Conservation (phyloP, 2,888 invertebrate species). For the Callimorpha dominula region DNA sequence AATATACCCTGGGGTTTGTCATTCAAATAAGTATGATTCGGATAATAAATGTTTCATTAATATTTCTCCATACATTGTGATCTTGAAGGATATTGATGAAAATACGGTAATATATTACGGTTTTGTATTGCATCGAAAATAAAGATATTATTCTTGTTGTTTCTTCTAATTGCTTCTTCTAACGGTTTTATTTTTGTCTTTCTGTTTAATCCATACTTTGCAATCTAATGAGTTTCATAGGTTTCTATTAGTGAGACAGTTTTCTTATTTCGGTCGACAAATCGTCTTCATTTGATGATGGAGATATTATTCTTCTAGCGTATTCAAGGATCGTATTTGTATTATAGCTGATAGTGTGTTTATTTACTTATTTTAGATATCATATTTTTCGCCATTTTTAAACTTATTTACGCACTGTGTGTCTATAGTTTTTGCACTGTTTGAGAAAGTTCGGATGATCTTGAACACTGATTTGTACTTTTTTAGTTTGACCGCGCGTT, state of each 20-base stretch:
- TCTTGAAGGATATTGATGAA: background rate
- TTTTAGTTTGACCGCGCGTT: conserved; percentile 35
- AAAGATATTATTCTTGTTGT: background rate
- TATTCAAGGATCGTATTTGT: background rate
- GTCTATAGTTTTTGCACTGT: conserved; percentile 48
- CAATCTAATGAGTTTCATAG: background rate
- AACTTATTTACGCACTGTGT: conserved; percentile 37
- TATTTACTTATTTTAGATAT: conserved; percentile 8
- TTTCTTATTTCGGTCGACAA: background rate
- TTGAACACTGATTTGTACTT: conserved; percentile 44
- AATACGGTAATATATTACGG: background rate
- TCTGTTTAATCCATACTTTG: background rate
- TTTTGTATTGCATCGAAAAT: background rate
- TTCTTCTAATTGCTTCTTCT: conserved; percentile 10
- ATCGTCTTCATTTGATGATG: conserved; percentile 4
- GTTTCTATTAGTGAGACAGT: background rate
- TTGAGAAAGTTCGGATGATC: conserved; percentile 43
- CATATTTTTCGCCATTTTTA: conserved; percentile 21
- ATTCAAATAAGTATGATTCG: background rate
- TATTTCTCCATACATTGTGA: background rate
- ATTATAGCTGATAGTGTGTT: background rate
- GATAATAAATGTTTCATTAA: background rate
- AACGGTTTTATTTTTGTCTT: background rate
- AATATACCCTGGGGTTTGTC: background rate
- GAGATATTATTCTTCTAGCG: background rate